phyloP scores from a whole-genome alignment of 2,113 vertebrate species.

The Lethenteron reissneri region DNA sequence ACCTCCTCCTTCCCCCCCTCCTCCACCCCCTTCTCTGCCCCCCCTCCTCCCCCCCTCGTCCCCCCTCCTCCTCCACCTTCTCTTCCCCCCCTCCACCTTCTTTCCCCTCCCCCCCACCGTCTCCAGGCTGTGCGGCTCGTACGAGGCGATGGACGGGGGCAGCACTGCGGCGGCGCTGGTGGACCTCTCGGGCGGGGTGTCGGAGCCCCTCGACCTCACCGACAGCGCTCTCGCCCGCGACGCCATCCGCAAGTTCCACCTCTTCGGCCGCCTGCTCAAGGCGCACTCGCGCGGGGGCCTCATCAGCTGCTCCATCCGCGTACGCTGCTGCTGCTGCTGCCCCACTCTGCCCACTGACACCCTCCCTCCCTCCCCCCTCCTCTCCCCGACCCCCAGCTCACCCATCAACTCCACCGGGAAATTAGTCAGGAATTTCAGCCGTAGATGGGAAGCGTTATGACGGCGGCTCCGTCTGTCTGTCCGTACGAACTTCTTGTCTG shows the following conservation, averaged over 20 bases:
- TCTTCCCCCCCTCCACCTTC: no score
- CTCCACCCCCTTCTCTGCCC: background rate
- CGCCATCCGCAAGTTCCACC: conserved; percentile 19
- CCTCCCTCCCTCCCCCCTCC: background rate
- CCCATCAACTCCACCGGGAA: background rate
- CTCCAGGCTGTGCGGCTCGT: conserved; percentile 36
- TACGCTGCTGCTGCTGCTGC: conserved; percentile 10
- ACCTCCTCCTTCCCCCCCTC: background rate
- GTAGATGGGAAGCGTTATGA: no score
- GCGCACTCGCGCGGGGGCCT: conserved; percentile 27
- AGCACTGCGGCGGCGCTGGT: conserved; percentile 41
- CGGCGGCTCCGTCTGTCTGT: no score
- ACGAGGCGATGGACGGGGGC: conserved; percentile 40
- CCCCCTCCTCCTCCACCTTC: background rate
- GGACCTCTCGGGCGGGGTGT: conserved; percentile 41
- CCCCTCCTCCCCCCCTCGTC: background rate
- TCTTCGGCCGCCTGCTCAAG: conserved; percentile 28
- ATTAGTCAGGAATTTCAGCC: no score
- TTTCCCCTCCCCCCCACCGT: background rate
- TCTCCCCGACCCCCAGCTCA: background rate
- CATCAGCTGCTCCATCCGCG: conserved; percentile 41
- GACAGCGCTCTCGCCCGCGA: conserved; percentile 15
- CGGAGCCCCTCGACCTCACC: conserved; percentile 29
- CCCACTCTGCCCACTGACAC: background rate
- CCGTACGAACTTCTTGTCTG: no score